Evolutionary conservation across 2,113 vertebrate genomes (phyloP).

Genomic region (Eulacestoma nigropectus): DNA sequence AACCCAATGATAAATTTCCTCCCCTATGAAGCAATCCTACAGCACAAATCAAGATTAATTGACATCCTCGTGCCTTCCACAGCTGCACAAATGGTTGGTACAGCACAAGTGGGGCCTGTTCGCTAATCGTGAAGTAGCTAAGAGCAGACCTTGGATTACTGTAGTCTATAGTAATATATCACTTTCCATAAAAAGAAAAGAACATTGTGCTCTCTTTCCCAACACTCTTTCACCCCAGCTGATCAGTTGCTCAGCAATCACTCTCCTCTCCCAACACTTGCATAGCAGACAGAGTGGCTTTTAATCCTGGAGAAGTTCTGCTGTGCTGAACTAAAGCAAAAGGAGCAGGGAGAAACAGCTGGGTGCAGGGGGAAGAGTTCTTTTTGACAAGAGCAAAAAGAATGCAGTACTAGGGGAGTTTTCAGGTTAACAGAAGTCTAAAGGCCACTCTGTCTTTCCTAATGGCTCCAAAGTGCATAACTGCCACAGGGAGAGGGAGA

Average conservation of each 20-base stretch:
- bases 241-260: slow-evolving; percentile 52
- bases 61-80: slow-evolving; percentile 15
- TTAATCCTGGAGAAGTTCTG: not conserved
- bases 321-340: not conserved
- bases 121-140: not conserved
- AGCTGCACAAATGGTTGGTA: slow-evolving; percentile 45
- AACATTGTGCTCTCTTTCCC: slow-evolving; percentile 57
- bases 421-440: not conserved
- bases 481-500: not conserved
- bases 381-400: not conserved
- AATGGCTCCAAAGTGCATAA: not conserved
- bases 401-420: not conserved
- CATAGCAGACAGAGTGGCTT: not conserved
- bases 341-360: not conserved
- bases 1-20: slow-evolving; percentile 11
- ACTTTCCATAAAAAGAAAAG: slow-evolving; percentile 65
- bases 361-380: not conserved
- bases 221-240: slow-evolving; percentile 40
- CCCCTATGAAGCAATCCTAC: slow-evolving; percentile 17
- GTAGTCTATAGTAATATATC: slow-evolving; percentile 45
- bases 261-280: slow-evolving; percentile 14
- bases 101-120: slow-evolving; percentile 52
- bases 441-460: not conserved
- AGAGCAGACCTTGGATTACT: slow-evolving; percentile 56
- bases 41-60: slow-evolving; percentile 63